These are phyloP conservation scores for Chloromyia formosa DNA, from an alignment of 2,888 invertebrate genomes.

Conservation along the genomic window DNA sequence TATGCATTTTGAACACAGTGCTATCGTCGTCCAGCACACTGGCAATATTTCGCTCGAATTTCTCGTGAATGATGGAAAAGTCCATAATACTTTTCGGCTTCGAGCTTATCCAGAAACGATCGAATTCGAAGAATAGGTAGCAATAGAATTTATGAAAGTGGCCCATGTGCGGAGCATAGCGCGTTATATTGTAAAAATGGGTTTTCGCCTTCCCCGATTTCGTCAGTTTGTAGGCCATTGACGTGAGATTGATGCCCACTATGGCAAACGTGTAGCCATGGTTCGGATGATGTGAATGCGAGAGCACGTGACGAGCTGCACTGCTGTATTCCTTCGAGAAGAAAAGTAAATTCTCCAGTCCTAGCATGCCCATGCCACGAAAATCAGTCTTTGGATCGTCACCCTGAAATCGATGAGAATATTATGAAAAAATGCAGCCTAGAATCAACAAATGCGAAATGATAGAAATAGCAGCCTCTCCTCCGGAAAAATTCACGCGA, in stretches of 20 bases:
- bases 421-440: no score
- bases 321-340: slow-evolving; percentile 84
- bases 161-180: slow-evolving; percentile 72
- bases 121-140: slow-evolving; percentile 93
- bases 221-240: slow-evolving; percentile 85
- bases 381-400: slow-evolving; percentile 99
- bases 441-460: no score
- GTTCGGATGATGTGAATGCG: slow-evolving; percentile 87
- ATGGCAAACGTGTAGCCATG: slow-evolving; percentile 92
- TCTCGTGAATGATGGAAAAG: slow-evolving; percentile 86
- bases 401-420: slow-evolving; percentile 70
- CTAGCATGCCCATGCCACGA: slow-evolving; percentile 95
- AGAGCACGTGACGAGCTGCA: slow-evolving; percentile 82
- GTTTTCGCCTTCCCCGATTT: slow-evolving; percentile 85
- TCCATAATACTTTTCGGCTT: slow-evolving; percentile 96
- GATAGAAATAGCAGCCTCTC: no score
- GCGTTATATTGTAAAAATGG: slow-evolving; percentile 87
- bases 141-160: slow-evolving; percentile 94
- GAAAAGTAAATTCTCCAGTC: slow-evolving; percentile 88
- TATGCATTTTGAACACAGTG: slow-evolving; percentile 81
- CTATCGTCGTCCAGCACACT: slow-evolving; percentile 73
- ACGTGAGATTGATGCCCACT: slow-evolving; percentile 94
- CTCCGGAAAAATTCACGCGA: no score
- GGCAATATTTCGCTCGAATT: slow-evolving; percentile 81
- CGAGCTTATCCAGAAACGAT: slow-evolving; percentile 91